Conservation (phyloP, 2,888 invertebrate species). For the Platypus cylindrus region DNA sequence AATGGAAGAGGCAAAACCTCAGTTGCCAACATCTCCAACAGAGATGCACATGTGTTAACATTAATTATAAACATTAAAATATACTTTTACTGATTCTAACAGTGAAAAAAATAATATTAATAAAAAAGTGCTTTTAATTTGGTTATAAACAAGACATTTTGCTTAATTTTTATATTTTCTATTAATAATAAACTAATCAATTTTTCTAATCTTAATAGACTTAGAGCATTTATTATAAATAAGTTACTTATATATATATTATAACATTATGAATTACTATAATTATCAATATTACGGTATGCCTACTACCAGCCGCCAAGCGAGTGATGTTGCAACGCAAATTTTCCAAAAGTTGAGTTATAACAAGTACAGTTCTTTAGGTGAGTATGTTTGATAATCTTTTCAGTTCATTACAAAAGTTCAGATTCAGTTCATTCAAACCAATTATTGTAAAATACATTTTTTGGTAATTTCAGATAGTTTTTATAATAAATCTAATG, state of each 20-base stretch:
- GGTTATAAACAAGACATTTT: no score
- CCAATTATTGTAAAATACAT: no score
- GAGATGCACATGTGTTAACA: constrained; percentile 24
- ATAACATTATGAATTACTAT: no score
- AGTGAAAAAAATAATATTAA: no score
- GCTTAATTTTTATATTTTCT: not conserved
- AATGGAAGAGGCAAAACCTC: constrained; percentile 52
- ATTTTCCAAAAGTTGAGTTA: constrained; percentile 12
- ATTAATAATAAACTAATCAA: not conserved
- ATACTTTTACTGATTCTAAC: constrained; percentile 4
- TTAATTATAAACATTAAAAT: constrained; percentile 1
- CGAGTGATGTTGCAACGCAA: constrained; percentile 13
- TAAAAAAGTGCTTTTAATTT: no score
- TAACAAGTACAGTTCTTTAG: constrained; percentile 12
- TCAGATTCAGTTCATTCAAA: no score
- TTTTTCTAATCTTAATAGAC: no score
- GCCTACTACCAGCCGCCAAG: constrained; percentile 13
- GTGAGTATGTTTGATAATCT: constrained; percentile 4
- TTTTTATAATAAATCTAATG: constrained; percentile 25
- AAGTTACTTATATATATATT: no score
- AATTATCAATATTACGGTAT: constrained; percentile 7
- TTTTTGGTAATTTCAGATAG: constrained; percentile 11
- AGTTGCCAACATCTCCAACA: constrained; percentile 36
- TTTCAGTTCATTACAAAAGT: not conserved
- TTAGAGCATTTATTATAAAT: no score